phyloP scores from a whole-genome alignment of 2,113 vertebrate genomes.

The Pongo abelii region DNA sequence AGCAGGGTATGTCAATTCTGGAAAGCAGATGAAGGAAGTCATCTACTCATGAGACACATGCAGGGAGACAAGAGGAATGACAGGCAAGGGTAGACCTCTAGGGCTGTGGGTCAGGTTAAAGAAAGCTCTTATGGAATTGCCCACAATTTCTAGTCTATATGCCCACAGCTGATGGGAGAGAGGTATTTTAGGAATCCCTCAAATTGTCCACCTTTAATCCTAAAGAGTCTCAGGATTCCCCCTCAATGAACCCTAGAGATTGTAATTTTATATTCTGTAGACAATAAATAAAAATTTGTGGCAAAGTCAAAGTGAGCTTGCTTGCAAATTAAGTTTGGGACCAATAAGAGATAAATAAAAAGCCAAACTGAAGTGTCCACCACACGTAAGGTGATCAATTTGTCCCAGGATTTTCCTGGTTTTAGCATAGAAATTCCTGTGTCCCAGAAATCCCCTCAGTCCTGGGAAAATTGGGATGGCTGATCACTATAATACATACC shows the following conservation, averaged over 20 bases:
- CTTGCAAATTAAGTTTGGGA: background rate
- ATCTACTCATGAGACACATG: background rate
- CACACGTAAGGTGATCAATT: background rate
- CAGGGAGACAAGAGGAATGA: background rate
- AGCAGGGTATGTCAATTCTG: background rate
- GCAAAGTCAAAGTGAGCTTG: background rate
- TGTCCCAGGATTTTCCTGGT: background rate
- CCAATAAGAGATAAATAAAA: background rate
- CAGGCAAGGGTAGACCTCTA: background rate
- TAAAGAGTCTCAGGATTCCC: background rate
- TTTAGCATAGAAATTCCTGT: background rate
- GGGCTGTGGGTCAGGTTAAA: background rate
- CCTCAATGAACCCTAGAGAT: background rate
- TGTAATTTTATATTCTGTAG: constrained; percentile 2
- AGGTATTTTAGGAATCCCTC: background rate
- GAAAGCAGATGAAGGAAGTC: background rate
- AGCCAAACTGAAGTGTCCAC: background rate
- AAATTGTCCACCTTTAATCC: background rate
- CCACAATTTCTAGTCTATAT: background rate
- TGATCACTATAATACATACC: background rate
- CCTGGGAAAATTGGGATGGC: background rate
- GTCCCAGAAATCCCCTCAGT: background rate
- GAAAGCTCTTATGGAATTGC: background rate
- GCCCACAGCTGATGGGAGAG: background rate
- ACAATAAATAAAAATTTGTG: background rate